phyloP scores from a whole-genome alignment of 2,113 vertebrate species.

The Trematocara nigrifrons region DNA sequence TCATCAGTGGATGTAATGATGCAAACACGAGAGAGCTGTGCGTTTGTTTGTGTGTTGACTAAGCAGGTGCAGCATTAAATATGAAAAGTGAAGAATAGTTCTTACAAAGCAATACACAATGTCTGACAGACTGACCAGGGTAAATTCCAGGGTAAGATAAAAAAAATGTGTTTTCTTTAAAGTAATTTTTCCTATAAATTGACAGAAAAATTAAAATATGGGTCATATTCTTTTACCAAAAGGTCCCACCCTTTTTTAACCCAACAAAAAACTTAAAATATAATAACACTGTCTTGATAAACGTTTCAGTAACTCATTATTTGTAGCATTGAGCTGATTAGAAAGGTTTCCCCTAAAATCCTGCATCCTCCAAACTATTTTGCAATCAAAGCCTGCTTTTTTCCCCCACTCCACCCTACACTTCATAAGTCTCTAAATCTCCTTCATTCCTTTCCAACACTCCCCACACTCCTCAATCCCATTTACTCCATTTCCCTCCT shows the following conservation, averaged over 20 bases:
- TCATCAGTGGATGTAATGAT: not conserved
- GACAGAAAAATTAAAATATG: not conserved
- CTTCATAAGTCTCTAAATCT: slow-evolving; percentile 55
- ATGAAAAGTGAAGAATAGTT: not conserved
- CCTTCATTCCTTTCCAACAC: slow-evolving; percentile 30
- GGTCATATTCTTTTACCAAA: not conserved
- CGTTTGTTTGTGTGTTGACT: not conserved
- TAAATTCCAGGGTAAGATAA: not conserved
- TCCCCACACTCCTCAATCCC: not conserved
- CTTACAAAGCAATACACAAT: not conserved
- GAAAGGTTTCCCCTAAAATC: not conserved
- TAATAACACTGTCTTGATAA: not conserved
- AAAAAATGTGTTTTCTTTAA: not conserved
- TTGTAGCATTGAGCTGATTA: not conserved
- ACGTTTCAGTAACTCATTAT: not conserved
- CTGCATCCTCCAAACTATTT: not conserved
- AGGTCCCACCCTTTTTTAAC: not conserved
- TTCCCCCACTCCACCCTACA: slow-evolving; percentile 4
- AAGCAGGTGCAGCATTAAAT: not conserved
- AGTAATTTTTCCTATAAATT: fast-evolving
- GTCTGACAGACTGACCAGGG: not conserved
- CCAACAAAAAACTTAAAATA: not conserved
- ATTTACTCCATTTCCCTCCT: not conserved
- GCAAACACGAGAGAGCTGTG: not conserved
- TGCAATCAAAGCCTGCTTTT: slow-evolving; percentile 30